Conservation (phyloP, 1,140 invertebrate genomes). For the Idris sp. region DNA sequence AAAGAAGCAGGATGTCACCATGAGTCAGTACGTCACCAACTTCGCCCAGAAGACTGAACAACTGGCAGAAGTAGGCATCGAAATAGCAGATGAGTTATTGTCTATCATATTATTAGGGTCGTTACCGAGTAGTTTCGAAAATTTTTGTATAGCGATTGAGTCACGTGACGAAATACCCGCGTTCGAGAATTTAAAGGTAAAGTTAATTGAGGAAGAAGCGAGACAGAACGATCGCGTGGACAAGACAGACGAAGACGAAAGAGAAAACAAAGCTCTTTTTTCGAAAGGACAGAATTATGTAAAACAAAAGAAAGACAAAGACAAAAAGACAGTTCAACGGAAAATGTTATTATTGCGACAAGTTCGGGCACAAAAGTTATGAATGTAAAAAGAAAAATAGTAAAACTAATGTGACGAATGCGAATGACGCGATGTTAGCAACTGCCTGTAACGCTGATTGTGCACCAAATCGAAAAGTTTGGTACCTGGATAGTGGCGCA, state of each 20-base stretch:
- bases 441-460: too few species aligned
- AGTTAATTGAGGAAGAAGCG: constrained; percentile 31
- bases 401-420: too few species aligned
- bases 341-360: constrained; percentile 30
- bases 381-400: too few species aligned
- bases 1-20: constrained; percentile 2
- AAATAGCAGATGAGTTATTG: constrained; percentile 18
- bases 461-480: too few species aligned
- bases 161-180: constrained; percentile 13
- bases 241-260: constrained; percentile 3
- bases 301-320: constrained; percentile 3
- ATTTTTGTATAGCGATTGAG: constrained; percentile 29
- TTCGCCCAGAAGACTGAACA: constrained; percentile 23
- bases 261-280: constrained; percentile 9
- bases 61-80: constrained; percentile 14
- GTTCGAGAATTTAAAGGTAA: constrained; percentile 12
- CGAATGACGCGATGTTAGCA: too few species aligned
- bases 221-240: background rate
- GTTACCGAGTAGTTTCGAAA: constrained; percentile 16
- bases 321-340: constrained; percentile 14
- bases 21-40: constrained; percentile 20
- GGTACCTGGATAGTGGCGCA: too few species aligned
- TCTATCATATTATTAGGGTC: constrained; percentile 24
- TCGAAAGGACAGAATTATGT: constrained; percentile 1
- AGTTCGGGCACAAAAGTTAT: constrained; percentile 35